Evolutionary conservation across 1,140 invertebrate species (phyloP).

Genomic region (Armadillidium nasatum): DNA sequence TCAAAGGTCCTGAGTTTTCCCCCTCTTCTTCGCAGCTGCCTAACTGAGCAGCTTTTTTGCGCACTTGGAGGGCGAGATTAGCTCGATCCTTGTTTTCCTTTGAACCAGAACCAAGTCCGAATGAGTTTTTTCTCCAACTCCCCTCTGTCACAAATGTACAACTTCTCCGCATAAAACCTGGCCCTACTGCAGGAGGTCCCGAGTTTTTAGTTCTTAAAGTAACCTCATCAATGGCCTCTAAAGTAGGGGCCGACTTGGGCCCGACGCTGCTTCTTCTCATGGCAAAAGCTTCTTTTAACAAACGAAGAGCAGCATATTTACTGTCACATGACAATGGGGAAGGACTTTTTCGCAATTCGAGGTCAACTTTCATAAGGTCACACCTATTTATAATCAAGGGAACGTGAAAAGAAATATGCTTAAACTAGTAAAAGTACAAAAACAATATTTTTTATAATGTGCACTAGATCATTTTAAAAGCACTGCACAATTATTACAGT

Average conservation of each 20-base stretch:
- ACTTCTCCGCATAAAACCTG: constrained; percentile 40
- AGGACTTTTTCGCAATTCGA: too few relatives aligned
- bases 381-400: too few relatives aligned
- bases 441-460: too few relatives aligned
- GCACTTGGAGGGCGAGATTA: constrained; percentile 36
- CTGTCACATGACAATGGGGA: too few relatives aligned
- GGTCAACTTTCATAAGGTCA: too few relatives aligned
- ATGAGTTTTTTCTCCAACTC: constrained; percentile 16
- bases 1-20: neutral
- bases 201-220: neutral
- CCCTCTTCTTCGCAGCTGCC: constrained; percentile 26
- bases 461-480: too few relatives aligned
- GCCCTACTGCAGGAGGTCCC: constrained; percentile 27
- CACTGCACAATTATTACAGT: too few relatives aligned
- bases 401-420: too few relatives aligned
- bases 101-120: constrained; percentile 15
- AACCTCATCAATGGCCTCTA: neutral
- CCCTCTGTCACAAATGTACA: constrained; percentile 42
- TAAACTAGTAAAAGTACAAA: too few relatives aligned
- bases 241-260: neutral
- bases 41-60: constrained; percentile 34
- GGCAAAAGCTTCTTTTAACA: neutral
- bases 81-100: constrained; percentile 33
- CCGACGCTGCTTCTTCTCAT: neutral
- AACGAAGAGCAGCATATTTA: too few relatives aligned